Conservation (phyloP, 2,888 invertebrate species). For the Conus canariensis region DNA sequence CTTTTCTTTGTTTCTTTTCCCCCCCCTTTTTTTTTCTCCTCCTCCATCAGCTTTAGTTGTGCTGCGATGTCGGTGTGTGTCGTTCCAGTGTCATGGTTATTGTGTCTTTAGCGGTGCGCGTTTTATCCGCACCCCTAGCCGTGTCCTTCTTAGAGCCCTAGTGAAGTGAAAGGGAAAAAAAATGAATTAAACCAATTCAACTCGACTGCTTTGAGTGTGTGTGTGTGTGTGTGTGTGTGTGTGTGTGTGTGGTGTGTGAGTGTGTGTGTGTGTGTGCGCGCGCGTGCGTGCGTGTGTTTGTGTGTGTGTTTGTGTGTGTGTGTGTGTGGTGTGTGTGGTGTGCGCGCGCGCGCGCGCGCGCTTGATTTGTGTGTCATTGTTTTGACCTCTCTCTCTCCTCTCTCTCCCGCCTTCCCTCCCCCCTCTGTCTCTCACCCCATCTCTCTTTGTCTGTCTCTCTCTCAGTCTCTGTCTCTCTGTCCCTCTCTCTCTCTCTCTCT, state of each 20-base stretch:
- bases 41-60: slow-evolving; percentile 30
- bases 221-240: background rate
- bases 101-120: slow-evolving; percentile 36
- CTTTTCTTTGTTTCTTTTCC: too few relatives aligned
- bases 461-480: too few relatives aligned
- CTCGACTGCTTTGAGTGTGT: background rate
- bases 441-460: too few relatives aligned
- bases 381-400: background rate
- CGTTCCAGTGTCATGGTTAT: slow-evolving; percentile 26
- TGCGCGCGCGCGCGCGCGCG: background rate
- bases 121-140: slow-evolving; percentile 16
- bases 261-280: background rate
- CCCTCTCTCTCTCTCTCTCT: too few relatives aligned
- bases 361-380: background rate
- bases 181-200: background rate
- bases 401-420: too few relatives aligned
- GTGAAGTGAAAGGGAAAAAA: slow-evolving; percentile 35
- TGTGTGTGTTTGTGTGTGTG: background rate
- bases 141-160: slow-evolving; percentile 31
- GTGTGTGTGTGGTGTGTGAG: background rate
- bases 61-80: slow-evolving; percentile 30
- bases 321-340: background rate
- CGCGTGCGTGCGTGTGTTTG: background rate
- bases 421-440: too few relatives aligned
- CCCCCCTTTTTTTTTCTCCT: too few relatives aligned